Base-by-base conservation (phyloP, 2,888 invertebrate genomes). In the Myopa testacea region DNA sequence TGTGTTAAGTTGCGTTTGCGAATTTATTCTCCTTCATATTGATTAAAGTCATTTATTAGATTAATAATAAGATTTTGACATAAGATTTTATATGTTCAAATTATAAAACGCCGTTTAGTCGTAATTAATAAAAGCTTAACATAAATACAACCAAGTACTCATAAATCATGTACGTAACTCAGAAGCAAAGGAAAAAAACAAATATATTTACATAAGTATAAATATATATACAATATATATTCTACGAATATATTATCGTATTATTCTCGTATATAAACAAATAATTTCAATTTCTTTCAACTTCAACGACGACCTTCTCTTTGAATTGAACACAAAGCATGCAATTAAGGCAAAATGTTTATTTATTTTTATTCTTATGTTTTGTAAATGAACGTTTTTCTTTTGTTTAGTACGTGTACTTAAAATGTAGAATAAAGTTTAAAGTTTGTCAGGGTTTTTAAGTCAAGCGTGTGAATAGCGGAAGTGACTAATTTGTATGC, bases 301-400 rank as follows among this genome's bases (percentile, higher is more conserved):
- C 37, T 38, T 45, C 1, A 45, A 45, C 45, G 7, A 45, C 6
- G 38, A 65, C 37, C 65, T 65, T 65, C 38, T 26, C 38, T 65
- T 34, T 14, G 34, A 14, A 14, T 6, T 38, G 37, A 65, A 65
- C 65, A 37, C 34, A 65, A 65, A 65, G 8, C 38, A 16, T 65
- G 37, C 37, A 65, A 65, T 65, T 65, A 65, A 38, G 38, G 34
- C 37, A 65, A 65, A 37, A 65, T 6, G 37, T 38, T 65, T 65
- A 38, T 65, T 34, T 14, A 62, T 62, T n/a, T 45, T 45, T 10
- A 10, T 45, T 45, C 45, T 45, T 45, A 10, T 45, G 45, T 45
- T 45, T 45, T 45, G 45, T 45, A 45, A 45, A 45, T 45, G 6
- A 45, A 45, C 45, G 45, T 8, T 45, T 45, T 45, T 10, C 10